Base-by-base conservation (phyloP, 2,113 vertebrate genomes). In the Stictonetta naevosa region DNA sequence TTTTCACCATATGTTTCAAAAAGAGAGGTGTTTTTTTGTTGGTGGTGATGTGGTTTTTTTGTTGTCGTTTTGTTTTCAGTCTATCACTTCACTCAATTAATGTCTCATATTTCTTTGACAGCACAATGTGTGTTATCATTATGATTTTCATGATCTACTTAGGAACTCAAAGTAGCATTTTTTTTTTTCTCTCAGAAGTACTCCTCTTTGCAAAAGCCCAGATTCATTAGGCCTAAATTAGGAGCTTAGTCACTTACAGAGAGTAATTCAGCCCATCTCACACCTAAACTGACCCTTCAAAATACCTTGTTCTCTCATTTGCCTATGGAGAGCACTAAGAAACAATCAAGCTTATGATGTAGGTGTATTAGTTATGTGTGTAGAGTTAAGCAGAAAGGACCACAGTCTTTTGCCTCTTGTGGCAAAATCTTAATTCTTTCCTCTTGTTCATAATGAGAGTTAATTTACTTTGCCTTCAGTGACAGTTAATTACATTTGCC, bases 51-150 rank as follows among this genome's bases (percentile, higher is more conserved):
- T n/a, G n/a, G 7, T 38, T 38, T 38, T 38, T 38, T 38, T 38
- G 7, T 38, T 38, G 7, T 9, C 9, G 36, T 38, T 63, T 63
- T 63, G 80, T 92, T 93, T 92, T 80, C 84, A 90, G 29, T 60
- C 82, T 92, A 67, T 94, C 68, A 74, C 36, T 94, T 94, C 91
- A 83, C 87, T 94, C 6, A 6, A 96, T 96, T 94, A 91, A 60
- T 1, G 3, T 58, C 60, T 95, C 92, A 86, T 88, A 88, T 96
- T 86, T 60, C 75, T 93, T 77, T 96, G 95, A 95, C 92, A 97
- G 91, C 29, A 89, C 83, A 84, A 83, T 74, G 52, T 94, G 75
- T 88, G 20, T 90, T 83, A 81, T 81, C 79, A 90, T 92, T 92
- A 79, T 72, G 72, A 90, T 86, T 93, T 94, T 90, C 56, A 90